Evolutionary conservation across 2,113 vertebrate genomes (phyloP), one percentile per base, ranked within the genome.

Genomic region (Chamaea fasciata): DNA sequence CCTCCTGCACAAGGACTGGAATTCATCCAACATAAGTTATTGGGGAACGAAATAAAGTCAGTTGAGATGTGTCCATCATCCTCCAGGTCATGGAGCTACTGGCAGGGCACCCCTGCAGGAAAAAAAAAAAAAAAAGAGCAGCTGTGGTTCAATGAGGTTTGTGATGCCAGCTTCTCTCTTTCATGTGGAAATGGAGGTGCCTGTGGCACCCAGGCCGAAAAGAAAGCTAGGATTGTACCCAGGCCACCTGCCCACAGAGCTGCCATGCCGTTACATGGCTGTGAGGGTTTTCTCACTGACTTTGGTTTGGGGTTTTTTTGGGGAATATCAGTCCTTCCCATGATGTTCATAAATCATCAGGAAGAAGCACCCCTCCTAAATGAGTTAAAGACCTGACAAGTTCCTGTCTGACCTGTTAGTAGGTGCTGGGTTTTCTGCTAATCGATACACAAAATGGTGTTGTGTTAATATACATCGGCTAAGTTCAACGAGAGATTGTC

Each of bases 191-290:
- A 50, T 9, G 2, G 33, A 59, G 56, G 31, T 83, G 10, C 21
- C 59, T 27, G 5, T 49, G 39, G 47, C 15, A 55, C 30, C 87
- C 26, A 23, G 35, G 49, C 33, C 68, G 60, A 82, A 71, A 82
- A 59, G 33, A 74, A 75, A 50, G 30, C 10, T 78, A 64, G 47
- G 64, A 20, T 7, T 77, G 16, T 52, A 77, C 46, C n/a, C 52
- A 49, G 33, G 57, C 52, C 60, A 27, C 11, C 7, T 56, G 49
- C 28, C 49, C 70, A 11, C 27, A 65, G 22, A 74, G 14, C 12
- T 10, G 6, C 44, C 0, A 0, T 69, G 64, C 30, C 23, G 9
- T 39, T 47, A 33, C 0, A 3, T 8, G 11, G 9, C 31, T 69
- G 10, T 33, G 28, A 77, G 10, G 30, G 26, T 18, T 73, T 80